Percentiles rank a stretch among this genome's conserved stretches.
These are phyloP conservation scores for Crotophaga sulcirostris DNA, from an alignment of 2,113 vertebrate species.

Conservation along the genomic window DNA sequence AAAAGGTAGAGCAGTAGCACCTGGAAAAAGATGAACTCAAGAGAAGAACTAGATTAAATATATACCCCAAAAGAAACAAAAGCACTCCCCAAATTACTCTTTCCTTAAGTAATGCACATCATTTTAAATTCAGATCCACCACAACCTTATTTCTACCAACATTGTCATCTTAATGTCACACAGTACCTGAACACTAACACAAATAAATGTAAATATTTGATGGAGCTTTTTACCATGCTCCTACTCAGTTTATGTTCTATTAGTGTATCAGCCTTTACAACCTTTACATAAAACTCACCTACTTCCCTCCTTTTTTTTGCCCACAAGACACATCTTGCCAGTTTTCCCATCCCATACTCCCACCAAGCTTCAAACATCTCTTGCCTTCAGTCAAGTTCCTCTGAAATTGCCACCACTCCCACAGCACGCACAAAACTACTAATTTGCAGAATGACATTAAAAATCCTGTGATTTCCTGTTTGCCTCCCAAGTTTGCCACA, in stretches of 20 bases:
- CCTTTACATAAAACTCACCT: conserved; percentile 16
- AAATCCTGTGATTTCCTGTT: conserved; percentile 13
- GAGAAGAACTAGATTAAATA: not conserved
- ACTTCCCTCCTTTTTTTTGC: not conserved
- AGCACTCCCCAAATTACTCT: not conserved
- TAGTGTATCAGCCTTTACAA: conserved; percentile 15
- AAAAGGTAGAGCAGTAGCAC: not conserved
- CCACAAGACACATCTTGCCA: conserved; percentile 20
- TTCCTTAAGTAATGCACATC: not conserved
- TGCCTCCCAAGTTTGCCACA: not conserved
- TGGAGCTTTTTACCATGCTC: not conserved
- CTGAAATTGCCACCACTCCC: conserved; percentile 36
- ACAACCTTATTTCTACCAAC: not conserved
- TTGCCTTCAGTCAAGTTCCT: conserved; percentile 41
- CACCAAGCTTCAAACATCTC: conserved; percentile 33
- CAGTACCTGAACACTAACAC: not conserved
- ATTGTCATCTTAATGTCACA: not conserved
- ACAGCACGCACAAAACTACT: not conserved
- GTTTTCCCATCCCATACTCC: conserved; percentile 50
- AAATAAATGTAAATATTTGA: conserved; percentile 39
- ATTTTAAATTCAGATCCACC: not conserved
- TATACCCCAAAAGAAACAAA: not conserved
- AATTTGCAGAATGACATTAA: conserved; percentile 10
- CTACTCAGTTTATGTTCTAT: conserved; percentile 28
- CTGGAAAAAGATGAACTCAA: not conserved